Base-by-base conservation (phyloP, 2,888 invertebrate genomes). In the Falcaria lacertinaria region DNA sequence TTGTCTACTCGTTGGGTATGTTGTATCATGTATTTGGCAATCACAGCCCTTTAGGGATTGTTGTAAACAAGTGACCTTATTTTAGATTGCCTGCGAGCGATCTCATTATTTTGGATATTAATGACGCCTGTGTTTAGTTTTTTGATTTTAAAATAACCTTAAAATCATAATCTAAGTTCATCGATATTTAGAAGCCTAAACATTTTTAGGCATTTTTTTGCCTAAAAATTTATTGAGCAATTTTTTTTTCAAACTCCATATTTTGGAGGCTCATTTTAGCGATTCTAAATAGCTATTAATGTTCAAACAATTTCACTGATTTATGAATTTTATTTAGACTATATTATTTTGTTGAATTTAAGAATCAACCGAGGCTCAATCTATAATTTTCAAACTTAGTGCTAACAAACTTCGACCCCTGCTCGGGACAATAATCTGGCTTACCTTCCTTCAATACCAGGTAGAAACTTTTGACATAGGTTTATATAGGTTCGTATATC, bases 41-140 rank as follows among this genome's bases (percentile, higher is more conserved):
- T 73, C 69, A 70, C 62, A 46, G 60, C 60, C 68, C 69, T 70
- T 69, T 60, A 59, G 68, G 68, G 72, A 62, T 39, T 52, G 61
- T 59, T 59, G 66, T 64, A 71, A 71, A 73, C 68, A 72, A 68
- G 56, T 54, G 50, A 56, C 50, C 59, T 57, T 60, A 11, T 28
- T 28, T 28, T 7, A 7, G 28, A 11, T 44, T 53, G 52, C 55
- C 49, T 60, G 48, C 56, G 50, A 48, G 46, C 38, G 42, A 28
- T 44, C 45, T 39, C 54, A 52, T 46, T 42, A 48, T 54, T 33
- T 33, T 43, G 44, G 54, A 50, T 49, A 52, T 54, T 43, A 33
- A 38, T 48, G 34, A 43, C 36, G 43, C 43, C 46, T 47, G 41
- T 33, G 45, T 58, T 60, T 54, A 48, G 17, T 41, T 45, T 57